These are phyloP conservation scores for Meriones unguiculatus DNA, from an alignment of 2,113 vertebrate species.

Conservation along the genomic window DNA sequence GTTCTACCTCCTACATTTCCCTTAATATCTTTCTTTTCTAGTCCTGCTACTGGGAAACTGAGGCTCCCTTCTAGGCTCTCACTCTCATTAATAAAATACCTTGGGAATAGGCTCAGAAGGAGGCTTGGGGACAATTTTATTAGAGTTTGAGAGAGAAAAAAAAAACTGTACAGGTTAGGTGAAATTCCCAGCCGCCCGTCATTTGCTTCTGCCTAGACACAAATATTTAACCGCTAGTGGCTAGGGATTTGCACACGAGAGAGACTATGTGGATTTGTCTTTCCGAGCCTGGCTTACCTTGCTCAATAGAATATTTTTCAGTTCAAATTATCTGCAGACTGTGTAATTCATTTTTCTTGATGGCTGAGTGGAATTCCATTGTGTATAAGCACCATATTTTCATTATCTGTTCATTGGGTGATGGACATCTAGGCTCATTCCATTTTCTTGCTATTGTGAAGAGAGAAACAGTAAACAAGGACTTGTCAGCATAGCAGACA, in stretches of 20 bases:
- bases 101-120: neutral
- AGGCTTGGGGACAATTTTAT: neutral
- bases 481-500: no score
- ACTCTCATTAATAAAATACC: no score
- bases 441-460: neutral
- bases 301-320: neutral
- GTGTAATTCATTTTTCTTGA: neutral
- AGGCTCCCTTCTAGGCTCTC: neutral
- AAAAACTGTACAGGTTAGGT: neutral
- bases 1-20: no score
- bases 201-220: neutral
- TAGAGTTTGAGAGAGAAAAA: neutral
- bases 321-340: neutral
- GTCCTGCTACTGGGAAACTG: neutral
- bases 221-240: neutral
- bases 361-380: neutral
- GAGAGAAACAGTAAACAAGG: neutral
- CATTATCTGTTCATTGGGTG: neutral
- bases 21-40: neutral
- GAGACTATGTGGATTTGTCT: neutral
- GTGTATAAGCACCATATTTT: neutral
- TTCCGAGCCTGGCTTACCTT: neutral
- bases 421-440: neutral
- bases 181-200: no score
- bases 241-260: neutral